Evolutionary conservation across 2,888 invertebrate genomes (phyloP).

Genomic region (Drosophila maculinotata): DNA sequence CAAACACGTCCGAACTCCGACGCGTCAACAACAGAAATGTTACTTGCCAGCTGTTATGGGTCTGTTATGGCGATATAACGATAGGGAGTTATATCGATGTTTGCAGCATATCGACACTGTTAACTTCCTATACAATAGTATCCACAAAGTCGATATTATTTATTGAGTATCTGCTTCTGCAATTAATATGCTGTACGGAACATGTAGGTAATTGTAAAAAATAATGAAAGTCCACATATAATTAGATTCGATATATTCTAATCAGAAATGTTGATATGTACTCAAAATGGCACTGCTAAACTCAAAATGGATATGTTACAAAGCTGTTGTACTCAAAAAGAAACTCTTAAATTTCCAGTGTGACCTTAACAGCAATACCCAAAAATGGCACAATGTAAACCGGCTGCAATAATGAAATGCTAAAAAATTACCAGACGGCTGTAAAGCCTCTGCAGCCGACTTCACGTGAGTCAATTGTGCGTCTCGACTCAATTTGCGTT

Average conservation of each 20-base stretch:
- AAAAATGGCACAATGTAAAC: neutral
- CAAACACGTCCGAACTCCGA: conserved; percentile 56
- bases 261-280: no score
- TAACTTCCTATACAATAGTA: conserved; percentile 2
- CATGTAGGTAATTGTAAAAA: neutral
- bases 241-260: neutral
- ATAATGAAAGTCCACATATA: no score
- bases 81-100: conserved; percentile 1
- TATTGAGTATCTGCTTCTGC: neutral
- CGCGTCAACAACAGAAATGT: conserved; percentile 64
- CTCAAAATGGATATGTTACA: neutral
- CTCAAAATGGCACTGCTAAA: neutral
- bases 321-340: neutral
- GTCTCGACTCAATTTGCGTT: neutral
- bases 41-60: conserved; percentile 36
- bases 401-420: neutral
- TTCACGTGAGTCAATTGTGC: neutral
- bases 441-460: neutral
- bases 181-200: neutral
- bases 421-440: neutral
- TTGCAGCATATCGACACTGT: neutral
- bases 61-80: neutral
- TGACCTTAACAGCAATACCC: neutral
- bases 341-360: neutral
- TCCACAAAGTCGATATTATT: no score